Evolutionary conservation across 2,888 invertebrate genomes (phyloP).

Genomic region (Habroteleia sp.): DNA sequence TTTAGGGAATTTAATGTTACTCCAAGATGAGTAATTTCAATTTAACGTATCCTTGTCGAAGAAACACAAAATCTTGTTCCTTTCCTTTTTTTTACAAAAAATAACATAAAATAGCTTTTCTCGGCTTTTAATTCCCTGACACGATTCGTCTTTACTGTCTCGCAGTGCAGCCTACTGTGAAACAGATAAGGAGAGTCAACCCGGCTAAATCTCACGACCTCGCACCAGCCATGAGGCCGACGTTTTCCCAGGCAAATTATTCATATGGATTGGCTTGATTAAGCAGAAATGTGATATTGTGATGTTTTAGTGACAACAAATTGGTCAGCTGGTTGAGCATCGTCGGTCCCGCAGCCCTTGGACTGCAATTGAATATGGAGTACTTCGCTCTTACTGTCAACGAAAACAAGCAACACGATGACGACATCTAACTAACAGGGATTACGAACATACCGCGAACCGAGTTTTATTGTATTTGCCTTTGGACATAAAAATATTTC

Average conservation of each 20-base stretch:
- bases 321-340: constrained; percentile 78
- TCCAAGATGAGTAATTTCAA: too few relatives aligned
- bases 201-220: constrained; percentile 63
- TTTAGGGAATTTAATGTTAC: too few relatives aligned
- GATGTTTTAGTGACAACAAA: constrained; percentile 74
- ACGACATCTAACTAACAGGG: constrained; percentile 16
- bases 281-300: constrained; percentile 59
- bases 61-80: too few relatives aligned
- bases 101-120: too few relatives aligned
- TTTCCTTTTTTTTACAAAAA: too few relatives aligned
- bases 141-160: constrained; percentile 44
- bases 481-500: constrained; percentile 3
- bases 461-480: constrained; percentile 20
- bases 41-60: too few relatives aligned
- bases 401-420: constrained; percentile 22
- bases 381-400: constrained; percentile 72
- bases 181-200: constrained; percentile 45
- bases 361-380: constrained; percentile 70
- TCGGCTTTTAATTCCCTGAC: constrained; percentile 40
- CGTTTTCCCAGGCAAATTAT: constrained; percentile 56
- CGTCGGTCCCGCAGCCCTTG: constrained; percentile 73
- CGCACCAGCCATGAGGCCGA: constrained; percentile 43
- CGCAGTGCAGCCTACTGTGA: constrained; percentile 40
- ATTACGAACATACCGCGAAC: constrained; percentile 1
- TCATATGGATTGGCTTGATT: constrained; percentile 44